Conservation (phyloP, 2,888 invertebrate species). For the Yponomeuta malinellus region DNA sequence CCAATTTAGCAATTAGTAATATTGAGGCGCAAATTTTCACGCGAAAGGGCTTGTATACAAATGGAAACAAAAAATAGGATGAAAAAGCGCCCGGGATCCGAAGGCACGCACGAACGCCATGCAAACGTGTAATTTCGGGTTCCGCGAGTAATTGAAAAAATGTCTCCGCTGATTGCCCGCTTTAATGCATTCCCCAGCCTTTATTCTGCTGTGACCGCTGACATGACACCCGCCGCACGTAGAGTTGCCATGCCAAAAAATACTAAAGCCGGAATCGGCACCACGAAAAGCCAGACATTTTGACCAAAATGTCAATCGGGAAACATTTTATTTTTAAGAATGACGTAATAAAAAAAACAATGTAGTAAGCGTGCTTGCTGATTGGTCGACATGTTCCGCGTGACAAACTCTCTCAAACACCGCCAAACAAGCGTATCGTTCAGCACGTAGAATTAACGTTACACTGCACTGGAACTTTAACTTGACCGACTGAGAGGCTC, state of each 20-base stretch:
- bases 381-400: too few species aligned
- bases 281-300: too few species aligned
- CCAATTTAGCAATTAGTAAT: slow-evolving; percentile 6
- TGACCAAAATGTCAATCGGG: too few species aligned
- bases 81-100: slow-evolving; percentile 24
- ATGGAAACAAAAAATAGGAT: slow-evolving; percentile 7
- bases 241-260: background rate
- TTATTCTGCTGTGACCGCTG: slow-evolving; percentile 6
- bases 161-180: slow-evolving; percentile 19
- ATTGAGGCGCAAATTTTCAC: slow-evolving; percentile 11
- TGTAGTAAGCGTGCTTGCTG: too few species aligned
- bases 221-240: slow-evolving; percentile 2
- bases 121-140: slow-evolving; percentile 41
- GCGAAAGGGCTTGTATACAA: slow-evolving; percentile 4
- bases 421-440: too few species aligned
- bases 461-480: too few species aligned
- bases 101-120: slow-evolving; percentile 27
- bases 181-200: slow-evolving; percentile 27
- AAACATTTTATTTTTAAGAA: too few species aligned
- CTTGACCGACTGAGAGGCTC: too few species aligned
- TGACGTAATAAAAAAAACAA: too few species aligned
- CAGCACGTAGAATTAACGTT: too few species aligned
- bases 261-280: too few species aligned
- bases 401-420: too few species aligned
- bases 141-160: slow-evolving; percentile 39